phyloP scores from a whole-genome alignment of 2,797 vertebrate genomes.

The Sciaenops ocellatus region DNA sequence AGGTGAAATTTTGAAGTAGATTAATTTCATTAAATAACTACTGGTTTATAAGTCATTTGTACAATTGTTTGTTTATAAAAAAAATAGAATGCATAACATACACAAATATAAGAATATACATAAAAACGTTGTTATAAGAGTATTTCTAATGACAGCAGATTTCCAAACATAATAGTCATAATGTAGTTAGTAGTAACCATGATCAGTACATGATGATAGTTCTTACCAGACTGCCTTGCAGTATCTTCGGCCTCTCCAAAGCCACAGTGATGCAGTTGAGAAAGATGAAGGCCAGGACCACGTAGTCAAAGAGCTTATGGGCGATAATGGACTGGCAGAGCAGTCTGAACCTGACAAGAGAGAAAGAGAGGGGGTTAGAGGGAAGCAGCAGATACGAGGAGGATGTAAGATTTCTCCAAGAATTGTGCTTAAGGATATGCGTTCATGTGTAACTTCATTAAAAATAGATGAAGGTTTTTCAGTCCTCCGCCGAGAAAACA shows the following conservation, averaged over 20 bases:
- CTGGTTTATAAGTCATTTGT: not conserved
- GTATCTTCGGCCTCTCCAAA: constrained; percentile 95
- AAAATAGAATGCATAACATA: not conserved
- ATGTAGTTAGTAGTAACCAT: not conserved
- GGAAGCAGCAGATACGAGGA: not conserved
- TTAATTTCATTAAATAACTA: not conserved
- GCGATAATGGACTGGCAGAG: constrained; percentile 96
- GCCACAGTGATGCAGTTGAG: constrained; percentile 99
- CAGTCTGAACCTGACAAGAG: constrained; percentile 88
- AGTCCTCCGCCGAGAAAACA: not conserved
- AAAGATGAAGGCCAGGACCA: constrained; percentile 97
- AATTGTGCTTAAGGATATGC: not conserved
- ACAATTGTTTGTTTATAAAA: not conserved
- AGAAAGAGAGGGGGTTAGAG: not conserved
- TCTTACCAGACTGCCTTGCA: constrained; percentile 91
- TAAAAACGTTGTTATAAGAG: not conserved
- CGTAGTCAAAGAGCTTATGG: constrained; percentile 96
- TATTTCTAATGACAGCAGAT: not conserved
- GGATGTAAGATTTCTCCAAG: not conserved
- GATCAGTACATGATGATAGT: not conserved
- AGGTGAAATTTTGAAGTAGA: not conserved
- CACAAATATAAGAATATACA: not conserved
- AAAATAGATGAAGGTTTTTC: not conserved
- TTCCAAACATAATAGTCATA: no score
- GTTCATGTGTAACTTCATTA: not conserved